Evolutionary conservation across 2,888 invertebrate genomes (phyloP), one percentile per base, ranked within the genome.

Genomic region (Trichogramma dendrolimi): DNA sequence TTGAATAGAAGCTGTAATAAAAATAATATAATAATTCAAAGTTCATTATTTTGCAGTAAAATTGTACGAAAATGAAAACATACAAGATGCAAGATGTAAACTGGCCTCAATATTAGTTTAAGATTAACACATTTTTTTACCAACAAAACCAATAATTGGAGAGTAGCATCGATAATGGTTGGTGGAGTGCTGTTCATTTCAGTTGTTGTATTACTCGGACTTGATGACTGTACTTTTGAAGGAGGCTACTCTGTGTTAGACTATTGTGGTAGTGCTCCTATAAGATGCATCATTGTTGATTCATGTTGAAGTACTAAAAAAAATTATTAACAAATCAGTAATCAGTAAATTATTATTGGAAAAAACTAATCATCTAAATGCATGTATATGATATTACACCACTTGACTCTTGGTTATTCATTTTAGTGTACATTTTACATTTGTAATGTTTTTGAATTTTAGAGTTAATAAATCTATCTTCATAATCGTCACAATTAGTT

Each of bases 151-250:
- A 94, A 83, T 68, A 95, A 83, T 79, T 91, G 89, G 74, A 92
- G 94, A n/a, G 94, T 87, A 27, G 92, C 92, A 73, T 95, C 94
- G 2, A 91, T 90, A 58, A 94, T 87, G 0, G 91, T 90, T 41
- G 87, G 84, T 6, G 89, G 87, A 70, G 89, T 89, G 11, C 83
- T 80, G n/a, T n/a, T n/a, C n/a, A 84, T 80, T 1, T 75, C 70
- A 60, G 82, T 80, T 0, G 78, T 71, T 55, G 73, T 69, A 38
- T 72, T 68, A 54, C 71, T 69, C 5, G 83, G 70, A 38, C 68
- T 62, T 4, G 83, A 72, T 40, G 80, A 78, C 53, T 84, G 83
- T 1, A 84, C 83, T 11, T 85, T 81, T 65, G 89, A 81, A 83
- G 89, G 85, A 5, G 87, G 87, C 70, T 89, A 82, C 1, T 89